Evolutionary conservation across 2,888 invertebrate genomes (phyloP).

Genomic region (Tyria jacobaeae): DNA sequence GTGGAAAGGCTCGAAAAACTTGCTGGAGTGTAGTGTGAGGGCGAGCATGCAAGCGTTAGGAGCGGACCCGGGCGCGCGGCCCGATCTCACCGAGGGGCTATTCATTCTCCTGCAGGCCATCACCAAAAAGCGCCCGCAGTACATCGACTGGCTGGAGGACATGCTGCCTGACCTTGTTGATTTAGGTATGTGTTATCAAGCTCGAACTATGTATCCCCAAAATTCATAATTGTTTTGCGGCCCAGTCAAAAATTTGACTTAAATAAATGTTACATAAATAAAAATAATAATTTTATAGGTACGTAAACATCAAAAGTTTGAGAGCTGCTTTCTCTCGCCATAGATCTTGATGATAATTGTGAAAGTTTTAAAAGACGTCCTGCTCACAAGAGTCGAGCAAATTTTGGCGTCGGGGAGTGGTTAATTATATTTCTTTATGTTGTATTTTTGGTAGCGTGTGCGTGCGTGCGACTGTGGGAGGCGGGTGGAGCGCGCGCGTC

Average conservation of each 20-base stretch:
- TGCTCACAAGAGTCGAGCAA: no score
- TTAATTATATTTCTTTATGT: no score
- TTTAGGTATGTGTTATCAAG: slow-evolving; percentile 59
- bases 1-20: slow-evolving; percentile 62
- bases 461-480: slow-evolving; percentile 74
- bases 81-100: slow-evolving; percentile 91
- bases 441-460: slow-evolving; percentile 52
- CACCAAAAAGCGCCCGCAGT: slow-evolving; percentile 88
- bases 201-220: not conserved
- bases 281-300: no score
- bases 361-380: no score
- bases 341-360: no score
- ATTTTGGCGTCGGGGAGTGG: no score
- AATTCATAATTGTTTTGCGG: slow-evolving; percentile 1
- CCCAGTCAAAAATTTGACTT: no score
- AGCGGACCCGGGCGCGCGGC: slow-evolving; percentile 87
- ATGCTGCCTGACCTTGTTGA: slow-evolving; percentile 67
- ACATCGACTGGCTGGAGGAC: slow-evolving; percentile 70
- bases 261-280: no score
- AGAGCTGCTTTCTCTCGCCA: no score
- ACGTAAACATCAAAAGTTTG: no score
- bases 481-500: slow-evolving; percentile 71
- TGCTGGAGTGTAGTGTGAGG: slow-evolving; percentile 61
- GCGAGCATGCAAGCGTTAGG: slow-evolving; percentile 68
- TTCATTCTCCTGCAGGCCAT: slow-evolving; percentile 88